Conservation (phyloP, 2,797 vertebrate genomes). For the Paratrypauchen microcephalus region DNA sequence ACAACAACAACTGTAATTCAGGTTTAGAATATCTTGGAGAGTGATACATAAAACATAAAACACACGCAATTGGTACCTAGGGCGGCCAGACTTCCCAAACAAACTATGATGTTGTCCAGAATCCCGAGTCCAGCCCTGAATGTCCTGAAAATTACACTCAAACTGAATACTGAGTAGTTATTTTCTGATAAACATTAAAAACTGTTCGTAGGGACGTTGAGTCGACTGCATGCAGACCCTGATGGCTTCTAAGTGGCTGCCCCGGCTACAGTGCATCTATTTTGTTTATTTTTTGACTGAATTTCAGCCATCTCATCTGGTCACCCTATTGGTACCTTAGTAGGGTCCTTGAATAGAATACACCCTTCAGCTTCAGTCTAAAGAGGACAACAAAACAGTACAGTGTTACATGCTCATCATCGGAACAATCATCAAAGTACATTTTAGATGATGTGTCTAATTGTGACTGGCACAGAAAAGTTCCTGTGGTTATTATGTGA, state of each 20-base stretch:
- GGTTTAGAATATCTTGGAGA: neutral
- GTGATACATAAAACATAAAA: neutral
- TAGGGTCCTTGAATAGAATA: neutral
- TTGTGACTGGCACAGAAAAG: neutral
- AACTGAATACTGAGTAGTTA: too few species aligned
- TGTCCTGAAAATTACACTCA: too few species aligned
- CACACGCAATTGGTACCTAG: neutral
- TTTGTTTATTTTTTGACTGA: too few species aligned
- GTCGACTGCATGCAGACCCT: too few species aligned
- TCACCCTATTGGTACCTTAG: neutral
- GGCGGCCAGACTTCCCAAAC: too few species aligned
- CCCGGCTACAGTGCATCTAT: too few species aligned
- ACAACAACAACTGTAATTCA: neutral
- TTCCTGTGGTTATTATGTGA: neutral
- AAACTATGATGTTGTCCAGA: too few species aligned
- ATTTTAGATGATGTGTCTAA: neutral
- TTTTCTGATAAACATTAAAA: too few species aligned
- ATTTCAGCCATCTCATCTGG: too few species aligned
- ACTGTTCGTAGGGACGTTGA: too few species aligned
- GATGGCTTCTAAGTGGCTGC: too few species aligned
- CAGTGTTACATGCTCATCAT: neutral
- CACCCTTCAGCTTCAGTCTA: neutral
- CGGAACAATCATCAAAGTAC: neutral
- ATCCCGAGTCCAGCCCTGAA: too few species aligned
- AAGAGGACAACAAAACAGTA: neutral